These are phyloP conservation scores for Drosophila malerkotliana DNA, from an alignment of 1,140 invertebrate species.

Conservation along the genomic window DNA sequence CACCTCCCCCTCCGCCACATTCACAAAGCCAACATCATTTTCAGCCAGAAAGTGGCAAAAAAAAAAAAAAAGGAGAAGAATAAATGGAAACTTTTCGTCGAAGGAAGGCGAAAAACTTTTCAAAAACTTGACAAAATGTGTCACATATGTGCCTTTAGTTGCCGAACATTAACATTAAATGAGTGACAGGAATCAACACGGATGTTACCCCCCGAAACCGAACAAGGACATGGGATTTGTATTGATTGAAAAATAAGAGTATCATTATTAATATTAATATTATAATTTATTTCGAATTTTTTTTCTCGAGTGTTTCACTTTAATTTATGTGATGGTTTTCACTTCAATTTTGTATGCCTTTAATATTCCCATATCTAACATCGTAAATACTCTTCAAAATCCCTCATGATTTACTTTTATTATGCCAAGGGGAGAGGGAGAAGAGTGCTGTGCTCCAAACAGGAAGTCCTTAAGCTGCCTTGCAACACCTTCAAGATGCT, in stretches of 20 bases:
- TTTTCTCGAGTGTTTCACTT: background rate
- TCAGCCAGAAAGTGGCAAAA: constrained; percentile 8
- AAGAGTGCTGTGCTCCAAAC: background rate
- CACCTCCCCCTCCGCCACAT: background rate
- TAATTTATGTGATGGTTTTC: background rate
- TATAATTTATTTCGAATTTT: background rate
- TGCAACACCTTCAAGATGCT: constrained; percentile 34
- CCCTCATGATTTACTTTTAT: constrained; percentile 1
- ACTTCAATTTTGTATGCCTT: constrained; percentile 1
- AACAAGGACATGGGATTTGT: constrained; percentile 12
- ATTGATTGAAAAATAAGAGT: constrained; percentile 7
- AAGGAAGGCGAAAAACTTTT: constrained; percentile 62
- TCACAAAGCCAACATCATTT: constrained; percentile 35
- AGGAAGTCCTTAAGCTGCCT: constrained; percentile 37
- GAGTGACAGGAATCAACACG: constrained; percentile 71
- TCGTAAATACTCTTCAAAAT: background rate
- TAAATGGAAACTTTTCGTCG: constrained; percentile 49
- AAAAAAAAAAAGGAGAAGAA: constrained; percentile 10
- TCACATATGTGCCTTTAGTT: constrained; percentile 41
- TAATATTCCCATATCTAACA: background rate
- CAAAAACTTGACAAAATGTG: constrained; percentile 76
- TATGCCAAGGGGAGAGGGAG: background rate
- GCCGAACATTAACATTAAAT: constrained; percentile 71
- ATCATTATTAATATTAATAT: background rate
- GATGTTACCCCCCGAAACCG: constrained; percentile 1